A percentile compares a stretch with the other conserved stretches of the same genome.
Conservation (phyloP, 1,140 invertebrate genomes). For the Uloborus diversus region DNA sequence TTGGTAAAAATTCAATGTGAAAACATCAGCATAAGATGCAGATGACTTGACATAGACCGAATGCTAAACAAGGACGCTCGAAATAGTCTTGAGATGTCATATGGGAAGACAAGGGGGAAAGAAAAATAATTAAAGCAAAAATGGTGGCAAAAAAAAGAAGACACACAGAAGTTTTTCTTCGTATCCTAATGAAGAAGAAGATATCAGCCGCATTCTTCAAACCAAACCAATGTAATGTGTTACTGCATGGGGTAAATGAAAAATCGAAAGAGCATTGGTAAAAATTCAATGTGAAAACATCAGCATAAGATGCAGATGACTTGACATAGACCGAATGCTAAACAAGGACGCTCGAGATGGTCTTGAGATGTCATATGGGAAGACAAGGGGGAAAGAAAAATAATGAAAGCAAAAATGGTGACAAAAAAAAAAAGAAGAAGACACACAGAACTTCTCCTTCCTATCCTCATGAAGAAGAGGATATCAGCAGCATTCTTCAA, state of each 20-base stretch:
- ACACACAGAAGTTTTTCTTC: no score
- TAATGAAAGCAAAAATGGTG: neutral
- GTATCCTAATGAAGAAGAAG: conserved; percentile 28
- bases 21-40: no score
- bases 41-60: conserved; percentile 29
- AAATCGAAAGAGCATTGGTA: no score
- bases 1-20: no score
- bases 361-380: neutral
- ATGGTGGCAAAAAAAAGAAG: conserved; percentile 6
- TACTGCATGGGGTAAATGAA: no score
- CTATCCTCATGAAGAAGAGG: conserved; percentile 32
- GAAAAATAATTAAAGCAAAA: conserved; percentile 5
- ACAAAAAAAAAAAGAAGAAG: conserved; percentile 16
- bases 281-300: no score
- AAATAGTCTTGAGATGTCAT: neutral
- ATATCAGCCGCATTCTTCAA: conserved; percentile 47
- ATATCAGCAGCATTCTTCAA: conserved; percentile 47
- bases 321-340: conserved; percentile 39
- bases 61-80: conserved; percentile 42
- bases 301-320: no score
- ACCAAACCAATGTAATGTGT: no score
- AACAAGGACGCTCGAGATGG: conserved; percentile 33
- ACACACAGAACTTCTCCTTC: conserved; percentile 12
- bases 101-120: conserved; percentile 1
- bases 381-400: neutral